These are phyloP conservation scores for Rhagoletis pomonella DNA, from an alignment of 1,140 invertebrate species.

Conservation along the genomic window DNA sequence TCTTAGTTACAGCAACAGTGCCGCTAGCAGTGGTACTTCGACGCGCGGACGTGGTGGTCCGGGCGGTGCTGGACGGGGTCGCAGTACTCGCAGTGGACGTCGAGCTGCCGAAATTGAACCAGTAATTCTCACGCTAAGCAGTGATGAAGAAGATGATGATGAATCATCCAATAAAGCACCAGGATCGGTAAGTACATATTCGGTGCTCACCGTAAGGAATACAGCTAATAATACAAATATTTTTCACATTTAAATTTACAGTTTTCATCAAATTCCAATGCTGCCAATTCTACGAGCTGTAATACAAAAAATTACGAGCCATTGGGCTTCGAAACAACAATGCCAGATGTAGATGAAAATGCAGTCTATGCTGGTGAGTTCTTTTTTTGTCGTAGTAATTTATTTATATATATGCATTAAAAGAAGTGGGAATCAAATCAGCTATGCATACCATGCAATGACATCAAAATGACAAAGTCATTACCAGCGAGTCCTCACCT, in stretches of 20 bases:
- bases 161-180: slow-evolving; percentile 60
- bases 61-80: slow-evolving; percentile 64
- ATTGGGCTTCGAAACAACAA: slow-evolving; percentile 64
- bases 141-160: slow-evolving; percentile 77
- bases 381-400: not conserved
- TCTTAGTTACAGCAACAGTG: not conserved
- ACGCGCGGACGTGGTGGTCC: slow-evolving; percentile 54
- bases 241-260: not conserved
- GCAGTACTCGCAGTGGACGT: slow-evolving; percentile 63
- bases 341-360: slow-evolving; percentile 68
- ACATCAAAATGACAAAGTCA: too few species aligned
- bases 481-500: too few species aligned
- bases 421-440: too few species aligned
- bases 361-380: slow-evolving; percentile 65
- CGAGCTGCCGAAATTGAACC: slow-evolving; percentile 77
- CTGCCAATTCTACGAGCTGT: not conserved
- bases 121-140: slow-evolving; percentile 80
- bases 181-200: slow-evolving; percentile 60
- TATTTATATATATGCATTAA: too few species aligned
- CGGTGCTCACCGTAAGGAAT: not conserved
- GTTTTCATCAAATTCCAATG: slow-evolving; percentile 35
- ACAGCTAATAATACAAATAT: not conserved
- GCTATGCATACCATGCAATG: too few species aligned
- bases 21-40: not conserved
- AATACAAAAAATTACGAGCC: slow-evolving; percentile 54